Conservation (phyloP, 2,888 invertebrate species). For the Nephrocerus scutellatus region DNA sequence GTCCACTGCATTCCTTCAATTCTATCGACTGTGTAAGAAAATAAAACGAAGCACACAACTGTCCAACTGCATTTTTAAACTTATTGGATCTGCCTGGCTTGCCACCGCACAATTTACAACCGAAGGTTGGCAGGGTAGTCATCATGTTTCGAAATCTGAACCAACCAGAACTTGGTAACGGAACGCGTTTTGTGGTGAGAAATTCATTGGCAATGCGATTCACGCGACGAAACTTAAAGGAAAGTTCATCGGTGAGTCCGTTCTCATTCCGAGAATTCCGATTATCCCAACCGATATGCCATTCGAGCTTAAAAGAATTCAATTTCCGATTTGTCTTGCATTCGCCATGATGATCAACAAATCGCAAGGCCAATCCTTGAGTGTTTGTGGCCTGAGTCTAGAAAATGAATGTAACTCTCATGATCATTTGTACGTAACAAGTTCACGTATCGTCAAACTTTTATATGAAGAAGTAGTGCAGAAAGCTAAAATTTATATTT, state of each 20-base stretch:
- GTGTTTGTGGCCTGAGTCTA: conserved; percentile 28
- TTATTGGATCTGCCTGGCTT: conserved; percentile 15
- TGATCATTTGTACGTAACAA: conserved; percentile 3
- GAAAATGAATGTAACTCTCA: conserved; percentile 16
- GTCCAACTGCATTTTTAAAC: conserved; percentile 2
- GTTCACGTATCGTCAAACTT: conserved; percentile 8
- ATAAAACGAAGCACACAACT: conserved; percentile 2
- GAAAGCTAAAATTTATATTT: too few relatives aligned
- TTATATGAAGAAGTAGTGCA: too few relatives aligned
- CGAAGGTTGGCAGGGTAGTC: conserved; percentile 29
- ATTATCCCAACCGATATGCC: conserved; percentile 28
- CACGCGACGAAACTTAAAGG: conserved; percentile 24
- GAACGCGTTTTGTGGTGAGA: conserved; percentile 26
- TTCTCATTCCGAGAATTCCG: conserved; percentile 30
- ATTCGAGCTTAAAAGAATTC: conserved; percentile 33
- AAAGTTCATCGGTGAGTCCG: conserved; percentile 20
- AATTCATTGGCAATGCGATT: conserved; percentile 28
- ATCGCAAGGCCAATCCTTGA: too few relatives aligned
- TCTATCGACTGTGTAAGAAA: too few relatives aligned
- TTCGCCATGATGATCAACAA: too few relatives aligned
- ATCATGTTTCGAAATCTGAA: conserved; percentile 32
- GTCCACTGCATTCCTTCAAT: neutral
- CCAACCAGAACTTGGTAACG: conserved; percentile 26
- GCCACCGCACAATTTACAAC: conserved; percentile 16
- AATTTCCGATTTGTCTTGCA: conserved; percentile 27